phyloP scores from a whole-genome alignment of 1,140 invertebrate species.

The Lineus longissimus region DNA sequence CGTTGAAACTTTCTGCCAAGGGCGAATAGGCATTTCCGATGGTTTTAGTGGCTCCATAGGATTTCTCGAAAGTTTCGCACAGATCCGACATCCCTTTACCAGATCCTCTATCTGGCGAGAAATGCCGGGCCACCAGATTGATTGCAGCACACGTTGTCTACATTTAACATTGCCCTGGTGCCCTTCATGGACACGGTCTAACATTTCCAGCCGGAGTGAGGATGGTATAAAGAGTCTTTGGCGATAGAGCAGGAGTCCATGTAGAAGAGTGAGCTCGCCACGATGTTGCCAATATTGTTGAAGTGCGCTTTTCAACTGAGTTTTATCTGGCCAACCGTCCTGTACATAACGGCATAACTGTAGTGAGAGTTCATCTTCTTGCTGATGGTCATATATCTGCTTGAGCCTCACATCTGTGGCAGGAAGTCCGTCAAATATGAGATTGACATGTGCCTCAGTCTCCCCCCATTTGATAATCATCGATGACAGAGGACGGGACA shows the following conservation, averaged over 20 bases:
- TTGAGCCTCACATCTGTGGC: background rate
- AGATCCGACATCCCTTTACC: conserved; percentile 47
- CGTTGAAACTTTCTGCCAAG: conserved; percentile 3
- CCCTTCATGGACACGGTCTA: conserved; percentile 47
- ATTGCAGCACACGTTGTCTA: conserved; percentile 39
- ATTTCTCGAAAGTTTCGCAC: conserved; percentile 23
- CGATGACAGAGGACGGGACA: background rate
- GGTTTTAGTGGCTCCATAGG: background rate
- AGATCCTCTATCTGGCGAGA: conserved; percentile 50
- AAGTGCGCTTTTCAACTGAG: conserved; percentile 24
- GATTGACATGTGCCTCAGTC: conserved; percentile 18
- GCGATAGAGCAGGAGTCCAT: conserved; percentile 42
- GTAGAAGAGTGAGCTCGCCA: conserved; percentile 37
- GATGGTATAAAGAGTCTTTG: conserved; percentile 45
- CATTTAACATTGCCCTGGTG: conserved; percentile 54
- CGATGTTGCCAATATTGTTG: conserved; percentile 37
- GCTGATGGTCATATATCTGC: background rate
- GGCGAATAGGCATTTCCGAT: background rate
- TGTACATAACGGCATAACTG: background rate
- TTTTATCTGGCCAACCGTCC: conserved; percentile 49
- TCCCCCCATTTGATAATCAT: background rate
- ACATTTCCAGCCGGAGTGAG: conserved; percentile 36
- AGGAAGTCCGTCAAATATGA: background rate
- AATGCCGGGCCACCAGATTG: conserved; percentile 53
- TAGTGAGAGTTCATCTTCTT: background rate